phyloP scores from a whole-genome alignment of 2,797 vertebrate species.

The Amblyraja radiata region DNA sequence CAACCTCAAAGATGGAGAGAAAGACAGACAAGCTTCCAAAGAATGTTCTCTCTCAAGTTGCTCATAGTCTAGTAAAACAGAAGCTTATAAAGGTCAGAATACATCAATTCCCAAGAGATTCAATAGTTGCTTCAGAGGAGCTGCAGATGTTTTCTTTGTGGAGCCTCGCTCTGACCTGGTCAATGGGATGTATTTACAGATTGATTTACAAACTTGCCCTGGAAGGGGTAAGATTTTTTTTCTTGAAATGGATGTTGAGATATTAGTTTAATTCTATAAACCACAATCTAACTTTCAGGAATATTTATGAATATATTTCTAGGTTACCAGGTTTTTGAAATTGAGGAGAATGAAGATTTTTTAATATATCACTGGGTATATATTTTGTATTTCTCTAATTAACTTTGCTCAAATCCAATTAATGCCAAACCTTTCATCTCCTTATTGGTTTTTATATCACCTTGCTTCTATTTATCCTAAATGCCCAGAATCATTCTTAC shows the following conservation, averaged over 20 bases:
- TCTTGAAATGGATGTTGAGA: no score
- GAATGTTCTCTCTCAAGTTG: conserved; percentile 30
- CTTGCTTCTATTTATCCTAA: not conserved
- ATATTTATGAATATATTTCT: not conserved
- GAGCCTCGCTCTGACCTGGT: conserved; percentile 20
- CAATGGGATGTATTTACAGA: not conserved
- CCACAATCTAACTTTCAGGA: not conserved
- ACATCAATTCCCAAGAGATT: conserved; percentile 11
- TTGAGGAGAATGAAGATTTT: not conserved
- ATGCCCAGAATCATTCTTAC: not conserved
- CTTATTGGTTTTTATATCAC: not conserved
- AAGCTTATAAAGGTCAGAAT: conserved; percentile 29
- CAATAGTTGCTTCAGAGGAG: conserved; percentile 14
- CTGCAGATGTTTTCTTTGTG: conserved; percentile 13
- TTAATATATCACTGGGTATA: not conserved
- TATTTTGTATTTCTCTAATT: not conserved
- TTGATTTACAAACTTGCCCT: not conserved
- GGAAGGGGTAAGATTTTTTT: not conserved
- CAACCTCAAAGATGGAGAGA: not conserved
- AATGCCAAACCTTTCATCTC: not conserved
- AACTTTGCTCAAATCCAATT: not conserved
- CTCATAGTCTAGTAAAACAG: conserved; percentile 25
- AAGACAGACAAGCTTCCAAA: not conserved
- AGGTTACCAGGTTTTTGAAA: not conserved
- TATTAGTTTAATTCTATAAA: not conserved